These are phyloP conservation scores for Drosophila lacteicornis DNA, from an alignment of 1,140 invertebrate genomes.

Conservation along the genomic window DNA sequence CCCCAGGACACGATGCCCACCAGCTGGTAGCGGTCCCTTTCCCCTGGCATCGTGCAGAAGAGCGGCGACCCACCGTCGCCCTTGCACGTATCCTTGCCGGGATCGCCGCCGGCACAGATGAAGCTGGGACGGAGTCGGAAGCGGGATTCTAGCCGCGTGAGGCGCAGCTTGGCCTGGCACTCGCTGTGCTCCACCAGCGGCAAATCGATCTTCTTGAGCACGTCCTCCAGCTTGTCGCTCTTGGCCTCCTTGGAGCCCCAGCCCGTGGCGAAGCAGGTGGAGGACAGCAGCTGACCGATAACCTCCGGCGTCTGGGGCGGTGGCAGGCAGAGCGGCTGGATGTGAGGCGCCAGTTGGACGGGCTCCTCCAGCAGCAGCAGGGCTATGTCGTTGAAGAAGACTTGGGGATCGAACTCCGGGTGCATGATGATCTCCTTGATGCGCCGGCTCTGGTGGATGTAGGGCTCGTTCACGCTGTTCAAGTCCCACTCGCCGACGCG, in stretches of 20 bases:
- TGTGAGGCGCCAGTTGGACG: constrained; percentile 87
- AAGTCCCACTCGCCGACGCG: constrained; percentile 93
- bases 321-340: constrained; percentile 91
- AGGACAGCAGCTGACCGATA: constrained; percentile 28
- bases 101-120: constrained; percentile 87
- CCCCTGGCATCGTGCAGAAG: constrained; percentile 86
- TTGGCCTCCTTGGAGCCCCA: constrained; percentile 89
- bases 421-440: constrained; percentile 86
- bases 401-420: constrained; percentile 86
- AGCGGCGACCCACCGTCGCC: constrained; percentile 87
- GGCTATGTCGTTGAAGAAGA: constrained; percentile 88
- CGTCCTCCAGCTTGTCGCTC: constrained; percentile 85
- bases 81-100: constrained; percentile 89
- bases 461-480: constrained; percentile 57
- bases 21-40: constrained; percentile 86
- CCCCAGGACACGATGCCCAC: constrained; percentile 87
- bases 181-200: constrained; percentile 86
- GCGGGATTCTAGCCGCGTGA: constrained; percentile 87
- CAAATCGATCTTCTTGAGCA: constrained; percentile 87
- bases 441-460: constrained; percentile 89
- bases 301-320: constrained; percentile 52
- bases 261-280: constrained; percentile 87
- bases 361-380: constrained; percentile 88
- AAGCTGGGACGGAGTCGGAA: constrained; percentile 88
- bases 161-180: constrained; percentile 87